phyloP scores from a whole-genome alignment of 2,113 vertebrate species.

The Paramisgurnus dabryanus region DNA sequence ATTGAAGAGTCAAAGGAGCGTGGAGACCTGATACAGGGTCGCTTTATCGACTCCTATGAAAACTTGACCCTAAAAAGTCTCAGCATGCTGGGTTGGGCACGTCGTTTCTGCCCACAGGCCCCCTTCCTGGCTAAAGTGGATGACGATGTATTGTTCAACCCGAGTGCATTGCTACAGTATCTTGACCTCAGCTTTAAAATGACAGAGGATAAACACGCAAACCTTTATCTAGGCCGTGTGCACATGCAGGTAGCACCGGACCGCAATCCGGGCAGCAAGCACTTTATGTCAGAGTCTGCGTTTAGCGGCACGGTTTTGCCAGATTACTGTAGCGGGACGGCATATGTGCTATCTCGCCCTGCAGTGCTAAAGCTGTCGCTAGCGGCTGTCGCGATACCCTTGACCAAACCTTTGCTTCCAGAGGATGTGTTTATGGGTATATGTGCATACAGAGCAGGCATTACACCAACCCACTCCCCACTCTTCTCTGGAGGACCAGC shows the following conservation, averaged over 20 bases:
- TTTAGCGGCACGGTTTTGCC: constrained; percentile 77
- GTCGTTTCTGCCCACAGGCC: constrained; percentile 76
- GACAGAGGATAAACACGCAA: constrained; percentile 59
- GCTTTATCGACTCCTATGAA: constrained; percentile 81
- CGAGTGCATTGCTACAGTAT: constrained; percentile 71
- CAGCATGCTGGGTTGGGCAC: constrained; percentile 78
- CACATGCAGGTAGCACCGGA: constrained; percentile 77
- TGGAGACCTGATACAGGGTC: constrained; percentile 82
- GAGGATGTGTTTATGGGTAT: constrained; percentile 88
- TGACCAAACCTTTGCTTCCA: constrained; percentile 69
- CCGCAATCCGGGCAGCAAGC: constrained; percentile 70
- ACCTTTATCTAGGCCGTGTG: constrained; percentile 83
- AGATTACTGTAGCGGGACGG: constrained; percentile 86
- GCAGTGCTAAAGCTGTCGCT: constrained; percentile 77
- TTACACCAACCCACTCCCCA: constrained; percentile 78
- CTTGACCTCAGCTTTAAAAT: constrained; percentile 66
- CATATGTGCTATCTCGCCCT: constrained; percentile 81
- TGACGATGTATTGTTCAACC: constrained; percentile 88
- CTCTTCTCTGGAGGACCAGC: constrained; percentile 77
- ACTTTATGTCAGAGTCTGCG: constrained; percentile 72
- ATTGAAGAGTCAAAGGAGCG: constrained; percentile 71
- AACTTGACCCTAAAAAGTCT: constrained; percentile 89
- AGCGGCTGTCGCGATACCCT: constrained; percentile 64
- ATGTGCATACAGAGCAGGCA: constrained; percentile 76
- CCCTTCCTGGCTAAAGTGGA: constrained; percentile 86